These are phyloP conservation scores for Tribolium madens DNA, from an alignment of 1,140 invertebrate species.

Conservation along the genomic window DNA sequence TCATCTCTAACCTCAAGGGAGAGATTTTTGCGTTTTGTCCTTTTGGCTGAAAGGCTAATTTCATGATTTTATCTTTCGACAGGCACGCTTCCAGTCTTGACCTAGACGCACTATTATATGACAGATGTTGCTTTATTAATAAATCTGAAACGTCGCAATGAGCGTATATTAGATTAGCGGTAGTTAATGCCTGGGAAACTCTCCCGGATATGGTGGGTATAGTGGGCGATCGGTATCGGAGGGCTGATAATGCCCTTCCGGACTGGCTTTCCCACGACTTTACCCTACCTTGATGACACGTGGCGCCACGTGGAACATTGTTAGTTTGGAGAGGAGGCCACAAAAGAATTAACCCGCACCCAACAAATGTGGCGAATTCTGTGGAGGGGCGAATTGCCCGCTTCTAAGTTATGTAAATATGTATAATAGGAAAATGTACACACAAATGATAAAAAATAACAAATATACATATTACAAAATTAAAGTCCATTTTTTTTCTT, in stretches of 20 bases:
- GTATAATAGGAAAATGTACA: too few relatives aligned
- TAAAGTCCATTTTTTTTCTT: too few relatives aligned
- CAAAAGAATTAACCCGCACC: slow-evolving; percentile 5
- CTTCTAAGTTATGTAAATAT: too few relatives aligned
- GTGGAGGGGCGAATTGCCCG: too few relatives aligned
- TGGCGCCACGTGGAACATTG: slow-evolving; percentile 22
- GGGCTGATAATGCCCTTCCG: slow-evolving; percentile 34
- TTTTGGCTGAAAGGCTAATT: too few relatives aligned
- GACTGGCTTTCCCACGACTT: slow-evolving; percentile 28
- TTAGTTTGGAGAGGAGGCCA: neutral
- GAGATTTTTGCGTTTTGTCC: neutral
- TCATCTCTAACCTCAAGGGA: neutral
- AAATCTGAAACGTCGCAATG: slow-evolving; percentile 10
- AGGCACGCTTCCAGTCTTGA: neutral
- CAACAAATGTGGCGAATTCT: neutral
- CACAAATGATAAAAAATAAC: too few relatives aligned
- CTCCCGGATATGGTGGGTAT: slow-evolving; percentile 15
- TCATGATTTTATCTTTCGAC: too few relatives aligned
- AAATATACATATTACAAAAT: too few relatives aligned
- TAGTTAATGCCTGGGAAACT: slow-evolving; percentile 32
- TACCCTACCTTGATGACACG: slow-evolving; percentile 28
- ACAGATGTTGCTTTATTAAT: slow-evolving; percentile 19
- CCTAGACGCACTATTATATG: neutral
- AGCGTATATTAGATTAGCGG: slow-evolving; percentile 22
- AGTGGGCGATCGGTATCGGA: slow-evolving; percentile 29